A percentile compares a stretch with the other conserved stretches of the same genome.
These are phyloP conservation scores for Agriopis aurantiaria DNA, from an alignment of 2,888 invertebrate genomes.

Conservation along the genomic window DNA sequence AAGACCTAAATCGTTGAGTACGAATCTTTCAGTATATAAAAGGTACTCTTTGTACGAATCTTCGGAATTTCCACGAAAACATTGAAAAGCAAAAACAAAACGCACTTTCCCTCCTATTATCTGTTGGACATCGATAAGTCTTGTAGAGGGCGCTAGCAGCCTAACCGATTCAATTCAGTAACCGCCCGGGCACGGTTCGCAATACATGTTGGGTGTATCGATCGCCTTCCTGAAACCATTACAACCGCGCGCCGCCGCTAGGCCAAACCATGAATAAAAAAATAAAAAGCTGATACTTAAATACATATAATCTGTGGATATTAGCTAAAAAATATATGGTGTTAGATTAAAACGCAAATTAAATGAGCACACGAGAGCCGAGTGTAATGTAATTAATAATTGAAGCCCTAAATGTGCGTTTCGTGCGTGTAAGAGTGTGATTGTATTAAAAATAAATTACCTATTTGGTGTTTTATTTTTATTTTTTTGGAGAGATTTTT, in stretches of 20 bases:
- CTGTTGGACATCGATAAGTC: slow-evolving; percentile 55
- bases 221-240: slow-evolving; percentile 22
- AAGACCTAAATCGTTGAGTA: no score
- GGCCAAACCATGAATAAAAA: slow-evolving; percentile 51
- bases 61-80: no score
- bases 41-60: no score
- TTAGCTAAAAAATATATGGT: slow-evolving; percentile 2
- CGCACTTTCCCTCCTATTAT: slow-evolving; percentile 38
- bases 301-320: neutral
- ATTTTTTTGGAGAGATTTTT: slow-evolving; percentile 9
- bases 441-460: slow-evolving; percentile 31
- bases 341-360: neutral
- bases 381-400: slow-evolving; percentile 30
- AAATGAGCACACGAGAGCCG: neutral
- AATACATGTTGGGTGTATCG: slow-evolving; percentile 43
- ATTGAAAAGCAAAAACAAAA: slow-evolving; percentile 40
- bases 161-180: slow-evolving; percentile 59
- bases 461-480: slow-evolving; percentile 11
- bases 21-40: no score
- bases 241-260: slow-evolving; percentile 32
- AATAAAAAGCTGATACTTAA: slow-evolving; percentile 26
- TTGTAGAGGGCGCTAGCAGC: slow-evolving; percentile 56
- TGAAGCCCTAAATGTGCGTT: slow-evolving; percentile 25
- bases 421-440: slow-evolving; percentile 28
- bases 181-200: slow-evolving; percentile 74